These are phyloP conservation scores for Eupithecia abbreviata DNA, from an alignment of 2,888 invertebrate genomes.

Conservation along the genomic window DNA sequence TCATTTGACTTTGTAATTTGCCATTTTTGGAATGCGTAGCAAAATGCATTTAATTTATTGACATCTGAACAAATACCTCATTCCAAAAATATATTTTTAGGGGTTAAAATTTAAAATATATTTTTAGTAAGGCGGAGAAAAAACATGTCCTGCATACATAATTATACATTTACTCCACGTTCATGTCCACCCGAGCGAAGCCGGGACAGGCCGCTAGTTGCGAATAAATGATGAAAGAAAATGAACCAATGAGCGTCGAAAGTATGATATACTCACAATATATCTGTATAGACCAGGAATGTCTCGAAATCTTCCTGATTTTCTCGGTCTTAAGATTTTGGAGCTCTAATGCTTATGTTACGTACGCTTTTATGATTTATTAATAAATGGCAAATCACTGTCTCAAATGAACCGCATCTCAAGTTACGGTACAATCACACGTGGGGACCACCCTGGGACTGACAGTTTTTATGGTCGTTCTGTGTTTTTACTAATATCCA, in stretches of 20 bases:
- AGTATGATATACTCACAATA: neutral
- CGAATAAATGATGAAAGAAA: neutral
- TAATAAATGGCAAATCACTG: conserved; percentile 4
- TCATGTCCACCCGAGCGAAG: no score
- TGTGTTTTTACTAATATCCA: conserved; percentile 64
- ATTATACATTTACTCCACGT: no score
- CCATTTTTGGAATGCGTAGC: conserved; percentile 5
- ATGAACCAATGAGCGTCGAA: neutral
- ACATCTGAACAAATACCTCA: neutral
- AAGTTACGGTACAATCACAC: conserved; percentile 44
- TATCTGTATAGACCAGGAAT: neutral
- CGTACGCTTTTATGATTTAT: neutral
- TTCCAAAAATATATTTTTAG: neutral
- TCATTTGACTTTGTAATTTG: conserved; percentile 27
- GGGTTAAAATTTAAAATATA: no score
- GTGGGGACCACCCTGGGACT: conserved; percentile 65
- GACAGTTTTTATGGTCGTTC: conserved; percentile 54
- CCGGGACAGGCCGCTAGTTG: neutral
- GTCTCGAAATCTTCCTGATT: neutral
- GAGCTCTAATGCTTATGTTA: neutral
- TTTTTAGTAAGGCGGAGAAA: no score
- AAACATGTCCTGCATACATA: no score
- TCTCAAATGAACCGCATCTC: conserved; percentile 26
- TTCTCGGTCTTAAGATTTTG: neutral
- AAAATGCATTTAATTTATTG: neutral